Evolutionary conservation across 2,113 vertebrate genomes (phyloP).

Genomic region (Tilapia sparmanii): DNA sequence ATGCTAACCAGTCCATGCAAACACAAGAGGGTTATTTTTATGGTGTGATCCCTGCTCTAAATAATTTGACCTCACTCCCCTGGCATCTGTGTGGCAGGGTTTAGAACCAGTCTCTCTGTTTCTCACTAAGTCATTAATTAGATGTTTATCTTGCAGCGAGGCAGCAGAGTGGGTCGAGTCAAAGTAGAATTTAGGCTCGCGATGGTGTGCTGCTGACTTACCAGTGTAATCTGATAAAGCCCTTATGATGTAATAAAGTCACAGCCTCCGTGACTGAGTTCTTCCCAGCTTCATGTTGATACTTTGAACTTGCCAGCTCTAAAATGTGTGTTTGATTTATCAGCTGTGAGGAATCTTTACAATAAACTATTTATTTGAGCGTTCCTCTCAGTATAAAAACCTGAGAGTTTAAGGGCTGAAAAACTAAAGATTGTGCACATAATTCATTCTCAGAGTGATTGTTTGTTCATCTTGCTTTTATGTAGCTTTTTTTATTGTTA

Average conservation of each 20-base stretch:
- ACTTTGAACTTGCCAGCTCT: background rate
- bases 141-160: background rate
- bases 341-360: background rate
- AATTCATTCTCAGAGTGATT: background rate
- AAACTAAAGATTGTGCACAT: background rate
- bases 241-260: background rate
- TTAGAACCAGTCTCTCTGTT: constrained; percentile 15
- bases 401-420: background rate
- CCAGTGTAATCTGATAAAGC: background rate
- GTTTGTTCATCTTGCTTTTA: background rate
- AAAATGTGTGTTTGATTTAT: background rate
- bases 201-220: background rate
- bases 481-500: background rate
- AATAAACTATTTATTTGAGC: background rate
- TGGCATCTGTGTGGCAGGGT: background rate
- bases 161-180: background rate
- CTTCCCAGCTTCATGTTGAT: background rate
- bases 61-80: constrained; percentile 1
- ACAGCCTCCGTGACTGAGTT: background rate
- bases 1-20: background rate
- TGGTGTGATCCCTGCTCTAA: background rate
- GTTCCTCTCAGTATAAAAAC: background rate
- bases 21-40: background rate
- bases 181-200: background rate
- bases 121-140: constrained; percentile 14